Evolutionary conservation across 2,888 invertebrate species (phyloP).

Genomic region (Temnothorax unifasciatus): DNA sequence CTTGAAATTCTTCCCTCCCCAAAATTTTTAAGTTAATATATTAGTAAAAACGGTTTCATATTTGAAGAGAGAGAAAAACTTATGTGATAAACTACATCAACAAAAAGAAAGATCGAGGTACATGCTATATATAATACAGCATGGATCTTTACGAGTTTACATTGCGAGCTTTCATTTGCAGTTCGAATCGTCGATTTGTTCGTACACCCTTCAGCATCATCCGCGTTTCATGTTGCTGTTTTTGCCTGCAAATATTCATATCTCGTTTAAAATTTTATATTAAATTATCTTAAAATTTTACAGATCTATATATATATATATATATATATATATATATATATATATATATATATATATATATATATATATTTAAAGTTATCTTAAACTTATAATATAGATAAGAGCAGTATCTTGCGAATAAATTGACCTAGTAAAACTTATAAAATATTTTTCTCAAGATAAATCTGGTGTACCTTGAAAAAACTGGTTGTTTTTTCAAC

Average conservation of each 20-base stretch:
- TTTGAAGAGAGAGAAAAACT: not conserved
- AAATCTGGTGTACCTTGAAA: conserved; percentile 46
- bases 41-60: not conserved
- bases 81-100: not conserved
- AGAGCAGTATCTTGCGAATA: not conserved
- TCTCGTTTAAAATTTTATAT: not conserved
- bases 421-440: not conserved
- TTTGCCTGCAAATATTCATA: conserved; percentile 75
- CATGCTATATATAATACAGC: not conserved
- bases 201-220: conserved; percentile 89
- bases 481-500: conserved; percentile 62
- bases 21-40: not conserved
- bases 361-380: not conserved
- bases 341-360: too few relatives aligned
- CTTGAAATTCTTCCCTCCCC: not conserved
- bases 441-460: conserved; percentile 20
- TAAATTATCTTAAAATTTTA: conserved; percentile 10
- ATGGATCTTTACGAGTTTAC: conserved; percentile 71
- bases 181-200: conserved; percentile 91
- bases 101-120: not conserved
- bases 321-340: not conserved
- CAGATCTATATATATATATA: not conserved
- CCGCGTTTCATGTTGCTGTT: conserved; percentile 86
- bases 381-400: not conserved
- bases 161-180: conserved; percentile 90